phyloP scores from a whole-genome alignment of 2,888 invertebrate species.

The Choristoneura rosaceana region DNA sequence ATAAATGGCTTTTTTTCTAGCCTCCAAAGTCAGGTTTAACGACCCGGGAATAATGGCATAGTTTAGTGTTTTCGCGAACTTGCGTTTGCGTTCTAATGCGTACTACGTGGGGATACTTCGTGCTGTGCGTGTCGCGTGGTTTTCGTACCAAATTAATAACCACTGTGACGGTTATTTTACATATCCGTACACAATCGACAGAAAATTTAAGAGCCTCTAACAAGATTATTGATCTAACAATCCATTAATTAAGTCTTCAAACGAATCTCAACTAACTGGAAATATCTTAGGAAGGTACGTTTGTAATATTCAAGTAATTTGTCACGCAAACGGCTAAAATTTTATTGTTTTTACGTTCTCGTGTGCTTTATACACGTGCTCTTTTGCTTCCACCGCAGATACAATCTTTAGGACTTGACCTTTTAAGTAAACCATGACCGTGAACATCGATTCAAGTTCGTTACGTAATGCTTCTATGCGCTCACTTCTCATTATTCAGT shows the following conservation, averaged over 20 bases:
- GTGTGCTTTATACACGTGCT: conserved; percentile 27
- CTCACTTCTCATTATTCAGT: conserved; percentile 61
- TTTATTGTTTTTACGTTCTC: conserved; percentile 1
- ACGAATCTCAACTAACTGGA: conserved; percentile 1
- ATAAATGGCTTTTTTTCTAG: conserved; percentile 28
- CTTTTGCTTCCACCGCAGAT: conserved; percentile 55
- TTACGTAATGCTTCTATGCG: conserved; percentile 72
- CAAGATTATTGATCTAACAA: background rate
- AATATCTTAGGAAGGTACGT: conserved; percentile 2
- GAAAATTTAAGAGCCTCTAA: conserved; percentile 1
- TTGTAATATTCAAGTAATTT: conserved; percentile 1
- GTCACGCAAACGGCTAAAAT: background rate
- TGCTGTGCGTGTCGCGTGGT: background rate
- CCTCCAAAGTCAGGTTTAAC: conserved; percentile 24
- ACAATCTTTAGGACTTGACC: conserved; percentile 67
- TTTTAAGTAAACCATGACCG: conserved; percentile 77
- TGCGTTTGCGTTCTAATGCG: conserved; percentile 9
- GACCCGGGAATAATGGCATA: conserved; percentile 35
- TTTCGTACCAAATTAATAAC: conserved; percentile 2
- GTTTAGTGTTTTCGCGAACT: conserved; percentile 23
- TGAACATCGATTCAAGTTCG: conserved; percentile 75
- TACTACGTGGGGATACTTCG: conserved; percentile 9
- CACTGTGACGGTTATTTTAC: conserved; percentile 1
- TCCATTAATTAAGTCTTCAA: conserved; percentile 5
- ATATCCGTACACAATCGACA: conserved; percentile 2